These are phyloP conservation scores for Drosophila pectinifera DNA, from an alignment of 1,140 invertebrate genomes.

Conservation along the genomic window DNA sequence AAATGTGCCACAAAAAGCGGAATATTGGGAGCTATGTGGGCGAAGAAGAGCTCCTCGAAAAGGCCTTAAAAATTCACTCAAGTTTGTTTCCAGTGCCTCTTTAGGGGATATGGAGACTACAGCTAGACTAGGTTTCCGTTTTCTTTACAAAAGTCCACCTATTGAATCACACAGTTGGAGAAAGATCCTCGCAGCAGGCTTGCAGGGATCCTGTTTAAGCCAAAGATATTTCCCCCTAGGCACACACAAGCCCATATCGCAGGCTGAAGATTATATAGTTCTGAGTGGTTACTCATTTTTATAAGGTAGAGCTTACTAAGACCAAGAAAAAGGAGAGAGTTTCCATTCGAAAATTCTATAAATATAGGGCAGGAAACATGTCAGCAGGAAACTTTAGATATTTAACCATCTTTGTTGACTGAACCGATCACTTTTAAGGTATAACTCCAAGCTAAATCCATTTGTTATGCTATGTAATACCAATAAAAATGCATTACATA, in stretches of 20 bases:
- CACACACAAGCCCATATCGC: neutral
- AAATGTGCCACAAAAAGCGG: neutral
- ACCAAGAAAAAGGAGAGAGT: neutral
- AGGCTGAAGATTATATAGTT: neutral
- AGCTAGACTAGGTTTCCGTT: no score
- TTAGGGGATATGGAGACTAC: no score
- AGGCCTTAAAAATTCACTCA: no score
- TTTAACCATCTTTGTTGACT: neutral
- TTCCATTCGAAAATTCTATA: neutral
- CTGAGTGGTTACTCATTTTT: no score
- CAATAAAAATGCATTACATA: no score
- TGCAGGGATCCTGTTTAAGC: neutral
- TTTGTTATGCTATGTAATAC: neutral
- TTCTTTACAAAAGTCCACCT: neutral
- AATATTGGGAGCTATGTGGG: neutral
- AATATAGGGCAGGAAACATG: neutral
- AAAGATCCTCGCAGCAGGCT: slow-evolving; percentile 11
- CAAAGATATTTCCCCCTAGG: neutral
- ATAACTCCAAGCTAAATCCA: neutral
- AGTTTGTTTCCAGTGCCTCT: no score
- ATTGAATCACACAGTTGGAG: neutral
- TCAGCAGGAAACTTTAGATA: neutral
- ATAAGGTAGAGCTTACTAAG: neutral
- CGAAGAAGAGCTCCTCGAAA: neutral
- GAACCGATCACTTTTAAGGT: neutral